Base-by-base conservation (phyloP, 2,113 vertebrate species). In the Rhea americana region DNA sequence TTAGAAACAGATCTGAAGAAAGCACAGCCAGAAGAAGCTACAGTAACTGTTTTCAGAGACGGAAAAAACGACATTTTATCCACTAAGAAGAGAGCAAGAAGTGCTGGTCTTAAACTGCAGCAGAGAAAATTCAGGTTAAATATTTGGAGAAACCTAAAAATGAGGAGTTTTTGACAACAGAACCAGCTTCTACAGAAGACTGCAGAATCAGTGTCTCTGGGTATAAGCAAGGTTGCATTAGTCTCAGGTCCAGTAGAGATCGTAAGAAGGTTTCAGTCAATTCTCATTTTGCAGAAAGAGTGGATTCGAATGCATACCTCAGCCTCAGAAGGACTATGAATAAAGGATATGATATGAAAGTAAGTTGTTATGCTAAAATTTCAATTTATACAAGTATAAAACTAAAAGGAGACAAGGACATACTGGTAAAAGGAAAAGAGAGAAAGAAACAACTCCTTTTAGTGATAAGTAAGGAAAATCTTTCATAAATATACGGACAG, bases 181-280 rank as follows among this genome's bases (percentile, higher is more conserved):
- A 96, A 94, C 89, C 67, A 59, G 30, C 35, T 91, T 72, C 71
- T 91, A 94, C 85, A 95, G 91, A 91, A 88, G 37, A 72, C 56
- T 65, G 6, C 7, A 71, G 72, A 66, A 85, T 88, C 59, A 56
- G 55, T 70, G 43, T 91, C 56, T 94, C 63, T 53, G 48, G 48
- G 32, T 72, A 70, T 32, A n/a, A 50, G 14, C 72, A 85, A 56
- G 50, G 63, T 45, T 95, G 71, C 82, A 87, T 96, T 95, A 97
- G 96, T 96, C 91, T 96, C 83, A 51, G 86, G 94, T 96, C 93
- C 92, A 89, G 37, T 55, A 89, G 61, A 84, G 59, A 78, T 90
- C 83, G 78, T 20, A 85, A 39, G 66, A 95, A 87, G n/a, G 26
- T 93, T 90, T 94, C 65, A 50, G 35, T 85, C 51, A 83, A 21